Base-by-base conservation (phyloP, 2,113 vertebrate species). In the Setophaga kirtlandii region DNA sequence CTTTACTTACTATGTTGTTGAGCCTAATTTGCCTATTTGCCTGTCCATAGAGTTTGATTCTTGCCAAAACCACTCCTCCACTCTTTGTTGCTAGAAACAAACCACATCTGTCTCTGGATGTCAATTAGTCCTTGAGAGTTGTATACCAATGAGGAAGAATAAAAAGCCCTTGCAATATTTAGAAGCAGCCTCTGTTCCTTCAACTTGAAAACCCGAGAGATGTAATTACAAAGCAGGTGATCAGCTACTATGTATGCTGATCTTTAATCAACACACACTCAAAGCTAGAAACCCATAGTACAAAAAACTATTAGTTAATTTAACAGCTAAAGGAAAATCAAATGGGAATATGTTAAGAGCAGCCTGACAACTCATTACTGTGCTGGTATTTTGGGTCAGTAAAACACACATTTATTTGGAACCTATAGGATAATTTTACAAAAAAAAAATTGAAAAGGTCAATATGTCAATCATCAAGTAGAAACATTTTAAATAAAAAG, bases 221-320 rank as follows among this genome's bases (percentile, higher is more conserved):
- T 76, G 30, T 80, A 97, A 96, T 94, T 95, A 94, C 86, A 75
- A 95, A 96, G 39, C 68, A 87, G 69, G 81, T 94, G 89, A 96
- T 87, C 12, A 5, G 69, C 82, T 81, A 9, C 64, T 35, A 62
- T 33, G 50, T 79, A 87, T 83, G 55, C 79, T 97, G 80, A 93
- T 95, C 91, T 93, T 97, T 90, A 97, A 97, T 97, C 90, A 98
- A 91, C 69, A 33, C 16, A 63, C 83, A 89, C 80, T 76, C 49
- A 35, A 94, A 95, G 67, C 84, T 89, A 92, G 90, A 91, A 97
- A 94, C 52, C 71, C 49, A 49, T 20, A 92, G 55, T 41, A 68
- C 42, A 83, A 74, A 94, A 93, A 80, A 39, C 90, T n/a, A 95
- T 96, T 96, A 93, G 33, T 94, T 93, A 95, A 94, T 96, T 95